Evolutionary conservation across 1,140 invertebrate genomes (phyloP).

Genomic region (Neuroterus valhalla): DNA sequence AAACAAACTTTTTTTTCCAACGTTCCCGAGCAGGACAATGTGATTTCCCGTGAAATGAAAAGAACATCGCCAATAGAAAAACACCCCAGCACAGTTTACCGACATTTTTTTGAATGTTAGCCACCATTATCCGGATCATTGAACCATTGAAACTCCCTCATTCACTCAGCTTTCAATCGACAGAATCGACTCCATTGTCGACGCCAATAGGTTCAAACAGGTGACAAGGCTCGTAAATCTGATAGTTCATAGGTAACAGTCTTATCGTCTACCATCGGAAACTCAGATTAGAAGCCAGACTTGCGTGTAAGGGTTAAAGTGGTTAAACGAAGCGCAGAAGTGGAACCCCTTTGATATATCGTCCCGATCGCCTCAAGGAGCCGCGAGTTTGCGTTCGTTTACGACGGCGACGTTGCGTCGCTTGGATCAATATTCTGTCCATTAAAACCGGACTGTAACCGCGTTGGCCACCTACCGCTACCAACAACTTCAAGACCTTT

Average conservation of each 20-base stretch:
- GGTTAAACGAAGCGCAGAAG: conserved; percentile 25
- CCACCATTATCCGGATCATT: no score
- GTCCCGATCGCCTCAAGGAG: neutral
- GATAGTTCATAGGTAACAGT: neutral
- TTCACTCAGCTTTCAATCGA: neutral
- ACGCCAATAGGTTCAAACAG: conserved; percentile 2
- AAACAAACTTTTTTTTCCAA: no score
- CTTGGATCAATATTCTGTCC: conserved; percentile 41
- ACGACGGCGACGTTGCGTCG: conserved; percentile 12
- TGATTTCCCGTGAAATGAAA: no score
- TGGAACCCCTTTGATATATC: conserved; percentile 12
- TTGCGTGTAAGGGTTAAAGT: neutral
- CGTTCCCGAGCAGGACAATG: no score
- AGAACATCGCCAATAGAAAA: no score
- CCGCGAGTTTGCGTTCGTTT: conserved; percentile 15
- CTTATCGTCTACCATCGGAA: neutral
- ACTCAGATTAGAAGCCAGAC: conserved; percentile 11
- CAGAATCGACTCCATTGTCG: neutral
- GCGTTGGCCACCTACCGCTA: neutral
- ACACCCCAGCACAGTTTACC: no score
- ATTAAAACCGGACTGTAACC: conserved; percentile 33
- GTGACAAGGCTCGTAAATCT: neutral
- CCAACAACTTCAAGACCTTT: conserved; percentile 32
- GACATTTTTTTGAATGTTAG: no score
- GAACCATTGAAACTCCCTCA: neutral